Base-by-base conservation (phyloP, 2,113 vertebrate genomes). In the Corythornis cristatus region DNA sequence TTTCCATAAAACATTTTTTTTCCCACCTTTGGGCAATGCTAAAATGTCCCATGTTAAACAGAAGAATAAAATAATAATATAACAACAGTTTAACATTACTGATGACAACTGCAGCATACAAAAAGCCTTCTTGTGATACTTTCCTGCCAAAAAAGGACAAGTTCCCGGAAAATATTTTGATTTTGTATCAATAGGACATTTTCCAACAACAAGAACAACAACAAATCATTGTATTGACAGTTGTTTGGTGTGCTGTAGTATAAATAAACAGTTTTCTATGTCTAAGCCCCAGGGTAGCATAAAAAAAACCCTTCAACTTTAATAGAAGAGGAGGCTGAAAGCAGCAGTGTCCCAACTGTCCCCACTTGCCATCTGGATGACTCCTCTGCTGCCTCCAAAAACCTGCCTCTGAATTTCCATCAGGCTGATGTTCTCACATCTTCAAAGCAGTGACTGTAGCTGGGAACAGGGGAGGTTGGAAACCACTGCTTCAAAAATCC, bases 371-470 rank as follows among this genome's bases (percentile, higher is more conserved):
- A 74, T 25, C 79, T 12, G 21, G 12, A 37, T 8, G 5, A 73
- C 12, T 60, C 33, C 40, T 40, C 28, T 74, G 18, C 51, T 35
- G 29, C 29, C 20, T 35, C 8, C 0, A 0, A 83, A 73, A 86
- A 80, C 16, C n/a, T 45, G 23, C 8, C 31, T 50, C 70, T n/a
- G 15, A 70, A 73, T 74, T 93, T 86, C 58, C 60, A 80, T 19
- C 29, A 45, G 66, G 35, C 17, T 80, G 58, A 68, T 33, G 35
- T 12, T 61, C 25, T 71, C 35, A 48, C 42, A 60, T 81, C 42
- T 85, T 86, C 56, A 65, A 88, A 80, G 65, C 17, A 62, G 25
- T 17, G 43, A 31, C n/a, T 31, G 22, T 29, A 40, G 13, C 12
- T 29, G 16, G 35, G 37, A 90, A 61, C 20, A n/a, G 10, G 15